phyloP scores from a whole-genome alignment of 2,797 vertebrate genomes.

The Novumbra hubbsi region DNA sequence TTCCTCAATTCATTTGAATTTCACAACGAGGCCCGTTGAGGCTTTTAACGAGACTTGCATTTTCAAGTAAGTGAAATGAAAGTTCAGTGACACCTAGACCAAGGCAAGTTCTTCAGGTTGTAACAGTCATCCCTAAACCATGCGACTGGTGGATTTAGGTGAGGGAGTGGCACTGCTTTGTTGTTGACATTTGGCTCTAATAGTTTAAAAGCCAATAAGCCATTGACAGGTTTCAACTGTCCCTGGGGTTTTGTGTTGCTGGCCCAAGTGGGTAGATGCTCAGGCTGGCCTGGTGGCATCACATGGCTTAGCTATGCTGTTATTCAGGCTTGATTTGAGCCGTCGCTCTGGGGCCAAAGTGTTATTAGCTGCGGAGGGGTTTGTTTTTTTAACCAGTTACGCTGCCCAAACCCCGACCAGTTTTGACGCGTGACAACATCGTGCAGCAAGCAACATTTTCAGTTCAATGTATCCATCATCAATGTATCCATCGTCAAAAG shows the following conservation, averaged over 20 bases:
- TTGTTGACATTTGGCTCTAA: constrained; percentile 36
- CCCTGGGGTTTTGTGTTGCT: constrained; percentile 7
- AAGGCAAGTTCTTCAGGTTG: not conserved
- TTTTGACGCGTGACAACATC: constrained; percentile 8
- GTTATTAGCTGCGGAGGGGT: not conserved
- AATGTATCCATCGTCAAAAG: not conserved
- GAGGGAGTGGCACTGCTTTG: not conserved
- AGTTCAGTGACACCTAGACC: not conserved
- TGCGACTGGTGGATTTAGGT: not conserved
- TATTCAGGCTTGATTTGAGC: constrained; percentile 46
- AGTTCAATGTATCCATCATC: not conserved
- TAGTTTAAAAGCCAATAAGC: constrained; percentile 26
- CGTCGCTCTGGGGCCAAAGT: constrained; percentile 18
- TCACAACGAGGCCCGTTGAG: not conserved
- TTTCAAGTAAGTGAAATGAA: not conserved
- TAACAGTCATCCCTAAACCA: not conserved
- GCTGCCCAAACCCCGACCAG: not conserved
- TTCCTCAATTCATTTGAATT: not conserved
- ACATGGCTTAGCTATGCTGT: constrained; percentile 50
- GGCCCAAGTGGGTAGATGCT: not conserved
- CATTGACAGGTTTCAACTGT: constrained; percentile 37
- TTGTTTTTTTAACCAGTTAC: constrained; percentile 4
- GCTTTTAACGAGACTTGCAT: not conserved
- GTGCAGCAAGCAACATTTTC: not conserved
- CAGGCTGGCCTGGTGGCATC: constrained; percentile 25